A percentile compares a stretch with the other conserved stretches of the same genome.
Evolutionary conservation across 2,113 vertebrate species (phyloP).

Genomic region (Solea solea): DNA sequence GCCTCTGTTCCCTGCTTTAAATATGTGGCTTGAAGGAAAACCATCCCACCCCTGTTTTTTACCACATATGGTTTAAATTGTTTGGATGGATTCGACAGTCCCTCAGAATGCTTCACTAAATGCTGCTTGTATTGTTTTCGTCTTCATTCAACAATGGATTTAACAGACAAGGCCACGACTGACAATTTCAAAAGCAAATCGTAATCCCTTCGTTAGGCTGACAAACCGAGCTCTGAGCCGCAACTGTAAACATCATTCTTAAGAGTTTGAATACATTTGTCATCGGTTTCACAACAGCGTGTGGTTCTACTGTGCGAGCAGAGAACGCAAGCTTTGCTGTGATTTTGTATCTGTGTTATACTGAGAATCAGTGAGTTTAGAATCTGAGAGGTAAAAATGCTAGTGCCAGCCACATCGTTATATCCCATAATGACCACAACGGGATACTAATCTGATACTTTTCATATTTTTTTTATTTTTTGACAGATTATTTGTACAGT

Average conservation of each 20-base stretch:
- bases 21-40: constrained; percentile 44
- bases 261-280: constrained; percentile 10
- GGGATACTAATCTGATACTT: constrained; percentile 16
- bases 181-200: constrained; percentile 18
- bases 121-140: constrained; percentile 33
- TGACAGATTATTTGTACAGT: constrained; percentile 46
- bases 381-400: neutral
- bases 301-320: neutral
- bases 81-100: constrained; percentile 36
- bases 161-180: constrained; percentile 2
- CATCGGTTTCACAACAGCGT: constrained; percentile 10
- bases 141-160: constrained; percentile 35
- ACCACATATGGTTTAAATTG: constrained; percentile 36
- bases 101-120: neutral
- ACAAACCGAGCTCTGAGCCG: neutral
- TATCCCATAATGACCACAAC: neutral
- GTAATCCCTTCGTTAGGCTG: constrained; percentile 16
- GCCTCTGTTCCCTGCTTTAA: neutral
- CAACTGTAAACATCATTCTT: constrained; percentile 41
- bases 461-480: constrained; percentile 14
- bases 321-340: neutral
- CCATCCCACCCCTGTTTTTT: constrained; percentile 53
- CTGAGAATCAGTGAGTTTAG: constrained; percentile 4
- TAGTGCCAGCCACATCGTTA: neutral
- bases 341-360: constrained; percentile 6